Base-by-base conservation (phyloP, 2,888 invertebrate genomes). In the Cotesia congregata region DNA sequence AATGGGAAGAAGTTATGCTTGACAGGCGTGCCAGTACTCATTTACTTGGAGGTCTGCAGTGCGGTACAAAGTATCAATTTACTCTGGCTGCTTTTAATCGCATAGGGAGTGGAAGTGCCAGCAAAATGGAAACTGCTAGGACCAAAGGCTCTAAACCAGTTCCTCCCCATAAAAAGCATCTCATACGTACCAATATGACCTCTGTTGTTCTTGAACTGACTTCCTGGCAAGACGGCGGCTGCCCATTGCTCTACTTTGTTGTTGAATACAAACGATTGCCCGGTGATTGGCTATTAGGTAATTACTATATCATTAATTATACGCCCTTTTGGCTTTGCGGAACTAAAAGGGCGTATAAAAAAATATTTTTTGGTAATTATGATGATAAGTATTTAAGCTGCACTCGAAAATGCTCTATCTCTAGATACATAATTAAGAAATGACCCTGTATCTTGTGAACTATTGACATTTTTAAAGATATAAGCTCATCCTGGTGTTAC, bases 1-100 rank as follows among this genome's bases (percentile, higher is more conserved):
- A 91, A 68, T 92, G 92, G 92, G 91, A 91, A 76, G 91, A 92
- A 82, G 86, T 91, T 9, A 88, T 90, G 80, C 83, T 92, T 67
- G 91, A 91, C 78, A 88, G 91, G 1, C 90, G 91, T 1, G 50
- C 91, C 20, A 83, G 84, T 68, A 89, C 88, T 40, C 87, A 89
- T 80, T 85, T 89, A 6, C 84, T 90, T 72, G 88, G 88, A 61
- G 86, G 86, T 5, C 81, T 90, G 71, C 87, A 86, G 71, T 90
- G 90, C 80, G 90, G 90, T 15, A 89, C 90, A 64, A 87, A 83
- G 70, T 90, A 90, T 78, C 89, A 90, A 78, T 90, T 90, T 83
- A 89, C 88, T 50, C 78, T 90, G 72, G 88, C 90, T 17, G 89
- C 90, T 20, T 88, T 89, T 82, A 90, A 90, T 82, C 86, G 88